Conservation (phyloP, 2,888 invertebrate species). For the Trissolcus japonicus region DNA sequence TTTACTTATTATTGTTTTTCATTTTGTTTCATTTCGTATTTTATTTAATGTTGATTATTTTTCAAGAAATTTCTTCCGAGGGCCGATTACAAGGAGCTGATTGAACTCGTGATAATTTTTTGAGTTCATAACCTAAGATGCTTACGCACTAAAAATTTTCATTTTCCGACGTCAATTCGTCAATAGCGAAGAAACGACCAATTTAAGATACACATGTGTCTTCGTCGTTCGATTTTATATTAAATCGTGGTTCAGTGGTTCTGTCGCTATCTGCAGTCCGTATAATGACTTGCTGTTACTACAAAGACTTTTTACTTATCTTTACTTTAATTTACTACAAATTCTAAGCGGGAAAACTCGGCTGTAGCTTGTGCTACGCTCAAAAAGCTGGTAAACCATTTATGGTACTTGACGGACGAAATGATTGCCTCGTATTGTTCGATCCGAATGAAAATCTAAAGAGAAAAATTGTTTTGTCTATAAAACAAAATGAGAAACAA, state of each 20-base stretch:
- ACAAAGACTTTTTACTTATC: conserved; percentile 1
- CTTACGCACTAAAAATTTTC: conserved; percentile 17
- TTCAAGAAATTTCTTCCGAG: conserved; percentile 4
- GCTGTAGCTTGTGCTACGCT: not conserved
- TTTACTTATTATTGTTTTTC: too few relatives aligned
- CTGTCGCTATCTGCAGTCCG: not conserved
- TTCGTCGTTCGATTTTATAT: conserved; percentile 14
- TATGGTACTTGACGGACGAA: conserved; percentile 13
- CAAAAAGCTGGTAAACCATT: not conserved
- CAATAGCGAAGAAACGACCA: not conserved
- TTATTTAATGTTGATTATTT: too few relatives aligned
- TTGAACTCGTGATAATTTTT: conserved; percentile 10
- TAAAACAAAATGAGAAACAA: not conserved
- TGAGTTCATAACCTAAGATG: conserved; percentile 9
- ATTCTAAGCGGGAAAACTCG: not conserved
- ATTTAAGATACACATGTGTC: not conserved
- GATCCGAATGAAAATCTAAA: not conserved
- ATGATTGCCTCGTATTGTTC: not conserved
- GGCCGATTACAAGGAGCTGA: conserved; percentile 11
- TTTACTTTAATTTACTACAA: not conserved
- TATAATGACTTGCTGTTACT: conserved; percentile 9
- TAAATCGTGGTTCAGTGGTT: conserved; percentile 4
- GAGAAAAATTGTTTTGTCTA: not conserved
- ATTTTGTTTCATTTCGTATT: too few relatives aligned
- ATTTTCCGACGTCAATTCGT: conserved; percentile 10